These are phyloP conservation scores for Poecilia latipinna DNA, from an alignment of 2,113 vertebrate genomes.

Conservation along the genomic window DNA sequence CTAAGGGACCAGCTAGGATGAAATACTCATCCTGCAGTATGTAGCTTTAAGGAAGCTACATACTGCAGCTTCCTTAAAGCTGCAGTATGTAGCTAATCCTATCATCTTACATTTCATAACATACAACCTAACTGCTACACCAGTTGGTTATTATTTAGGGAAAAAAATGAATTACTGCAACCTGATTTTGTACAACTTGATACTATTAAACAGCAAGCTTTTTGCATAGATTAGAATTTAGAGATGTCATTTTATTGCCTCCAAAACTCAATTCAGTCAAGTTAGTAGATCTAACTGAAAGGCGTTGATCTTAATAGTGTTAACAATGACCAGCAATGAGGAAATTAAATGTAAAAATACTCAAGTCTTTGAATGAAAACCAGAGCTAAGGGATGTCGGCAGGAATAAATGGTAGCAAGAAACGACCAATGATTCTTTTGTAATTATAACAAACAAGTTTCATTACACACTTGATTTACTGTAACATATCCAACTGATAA, in stretches of 20 bases:
- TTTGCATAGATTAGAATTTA: constrained; percentile 19
- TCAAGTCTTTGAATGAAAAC: constrained; percentile 41
- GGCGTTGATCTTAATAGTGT: constrained; percentile 6
- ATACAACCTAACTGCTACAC: not conserved
- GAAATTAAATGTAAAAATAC: constrained; percentile 24
- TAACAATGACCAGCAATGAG: constrained; percentile 28
- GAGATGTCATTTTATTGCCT: not conserved
- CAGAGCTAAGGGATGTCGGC: constrained; percentile 26
- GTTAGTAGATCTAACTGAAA: constrained; percentile 23
- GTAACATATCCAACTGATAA: constrained; percentile 6
- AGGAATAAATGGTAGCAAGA: constrained; percentile 14
- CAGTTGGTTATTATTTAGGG: not conserved
- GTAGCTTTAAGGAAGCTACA: no score
- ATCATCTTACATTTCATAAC: not conserved
- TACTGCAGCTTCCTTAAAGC: no score
- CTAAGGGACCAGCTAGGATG: constrained; percentile 47
- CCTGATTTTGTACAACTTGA: not conserved
- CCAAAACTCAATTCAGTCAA: not conserved
- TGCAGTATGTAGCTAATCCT: no score
- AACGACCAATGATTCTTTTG: constrained; percentile 20
- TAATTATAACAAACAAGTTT: constrained; percentile 31
- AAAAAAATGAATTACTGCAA: not conserved
- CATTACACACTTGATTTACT: constrained; percentile 47
- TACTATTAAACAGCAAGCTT: constrained; percentile 14
- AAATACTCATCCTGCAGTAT: constrained; percentile 7